Evolutionary conservation across 1,140 invertebrate species (phyloP).

Genomic region (Listronotus oregonensis): DNA sequence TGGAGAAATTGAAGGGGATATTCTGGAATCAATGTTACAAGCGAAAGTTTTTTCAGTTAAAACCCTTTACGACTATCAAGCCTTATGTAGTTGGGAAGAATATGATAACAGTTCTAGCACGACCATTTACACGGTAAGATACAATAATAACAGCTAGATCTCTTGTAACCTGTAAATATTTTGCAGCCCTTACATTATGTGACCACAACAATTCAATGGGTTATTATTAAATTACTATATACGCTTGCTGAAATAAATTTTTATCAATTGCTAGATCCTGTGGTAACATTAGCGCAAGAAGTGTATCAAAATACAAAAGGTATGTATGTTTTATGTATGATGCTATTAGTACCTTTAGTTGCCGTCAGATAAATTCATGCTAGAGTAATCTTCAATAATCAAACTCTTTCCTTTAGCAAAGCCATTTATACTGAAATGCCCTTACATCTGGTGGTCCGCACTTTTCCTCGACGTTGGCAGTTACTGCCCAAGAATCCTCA

Average conservation of each 20-base stretch:
- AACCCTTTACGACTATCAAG: conserved; percentile 86
- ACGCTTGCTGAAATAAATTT: conserved; percentile 53
- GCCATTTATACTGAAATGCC: too few relatives aligned
- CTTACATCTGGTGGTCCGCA: too few relatives aligned
- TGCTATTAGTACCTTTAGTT: too few relatives aligned
- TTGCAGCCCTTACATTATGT: conserved; percentile 56
- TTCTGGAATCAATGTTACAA: conserved; percentile 78
- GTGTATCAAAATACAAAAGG: conserved; percentile 5
- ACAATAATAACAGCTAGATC: too few relatives aligned
- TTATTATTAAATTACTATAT: conserved; percentile 55
- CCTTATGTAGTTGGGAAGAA: conserved; percentile 64
- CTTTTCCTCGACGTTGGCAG: too few relatives aligned
- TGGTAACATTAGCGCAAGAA: conserved; percentile 34
- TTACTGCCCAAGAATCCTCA: too few relatives aligned
- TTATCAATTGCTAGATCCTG: conserved; percentile 43
- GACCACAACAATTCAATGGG: conserved; percentile 50
- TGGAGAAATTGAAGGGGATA: conserved; percentile 78
- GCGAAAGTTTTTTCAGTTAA: conserved; percentile 76
- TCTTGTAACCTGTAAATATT: conserved; percentile 21
- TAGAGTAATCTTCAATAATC: too few relatives aligned
- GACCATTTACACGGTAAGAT: conserved; percentile 10
- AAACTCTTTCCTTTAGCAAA: too few relatives aligned
- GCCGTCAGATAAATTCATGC: too few relatives aligned
- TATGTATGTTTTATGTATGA: too few relatives aligned
- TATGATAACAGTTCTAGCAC: conserved; percentile 18